Conservation (phyloP, 2,113 vertebrate species). For the Dolichotis patagonum region DNA sequence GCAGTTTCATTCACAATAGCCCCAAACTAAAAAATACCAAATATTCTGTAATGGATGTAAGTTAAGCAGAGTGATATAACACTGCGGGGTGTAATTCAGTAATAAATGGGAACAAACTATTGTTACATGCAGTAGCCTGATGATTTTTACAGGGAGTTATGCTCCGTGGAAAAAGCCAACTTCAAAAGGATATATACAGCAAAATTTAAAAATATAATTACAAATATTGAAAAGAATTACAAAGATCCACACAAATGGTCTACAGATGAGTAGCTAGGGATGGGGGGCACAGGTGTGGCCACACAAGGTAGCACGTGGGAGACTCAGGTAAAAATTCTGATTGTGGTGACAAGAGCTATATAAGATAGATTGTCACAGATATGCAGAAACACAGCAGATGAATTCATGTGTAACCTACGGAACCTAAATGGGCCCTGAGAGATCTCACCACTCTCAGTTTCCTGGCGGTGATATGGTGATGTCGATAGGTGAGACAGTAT, state of each 20-base stretch:
- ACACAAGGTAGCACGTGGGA: neutral
- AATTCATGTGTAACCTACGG: neutral
- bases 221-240: neutral
- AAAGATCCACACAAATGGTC: neutral
- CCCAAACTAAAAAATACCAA: neutral
- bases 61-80: neutral
- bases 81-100: too few relatives aligned
- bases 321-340: neutral
- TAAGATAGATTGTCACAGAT: neutral
- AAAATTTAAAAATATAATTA: too few relatives aligned
- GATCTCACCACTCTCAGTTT: rapidly evolving
- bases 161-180: neutral
- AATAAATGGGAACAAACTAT: neutral
- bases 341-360: neutral
- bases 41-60: neutral
- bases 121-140: neutral
- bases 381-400: neutral
- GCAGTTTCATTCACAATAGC: neutral
- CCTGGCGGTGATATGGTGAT: neutral
- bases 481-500: neutral
- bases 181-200: neutral
- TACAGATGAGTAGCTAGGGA: neutral
- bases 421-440: too few relatives aligned
- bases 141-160: neutral
- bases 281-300: neutral